Conservation (phyloP, 2,797 vertebrate genomes). For the Bradypodion pumilum region DNA sequence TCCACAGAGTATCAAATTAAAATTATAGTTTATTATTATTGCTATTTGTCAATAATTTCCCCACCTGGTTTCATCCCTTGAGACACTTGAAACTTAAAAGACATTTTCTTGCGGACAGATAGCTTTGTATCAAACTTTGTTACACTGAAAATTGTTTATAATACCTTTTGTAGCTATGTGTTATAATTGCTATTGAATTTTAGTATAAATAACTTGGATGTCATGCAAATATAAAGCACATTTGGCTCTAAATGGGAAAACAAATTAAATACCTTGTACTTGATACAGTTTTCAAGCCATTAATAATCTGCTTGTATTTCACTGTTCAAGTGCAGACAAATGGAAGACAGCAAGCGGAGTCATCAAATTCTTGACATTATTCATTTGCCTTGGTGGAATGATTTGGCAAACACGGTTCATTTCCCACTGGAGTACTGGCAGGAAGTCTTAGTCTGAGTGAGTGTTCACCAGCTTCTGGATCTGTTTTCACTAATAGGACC, state of each 20-base stretch:
- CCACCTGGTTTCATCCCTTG: not conserved
- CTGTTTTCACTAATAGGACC: not conserved
- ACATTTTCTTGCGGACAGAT: conserved; percentile 6
- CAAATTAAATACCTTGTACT: conserved; percentile 35
- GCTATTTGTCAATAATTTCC: conserved; percentile 12
- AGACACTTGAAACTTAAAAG: conserved; percentile 1
- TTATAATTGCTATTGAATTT: conserved; percentile 28
- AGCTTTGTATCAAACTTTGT: conserved; percentile 8
- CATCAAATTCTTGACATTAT: conserved; percentile 34
- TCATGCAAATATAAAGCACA: conserved; percentile 20
- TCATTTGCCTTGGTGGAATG: conserved; percentile 28
- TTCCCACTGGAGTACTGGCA: conserved; percentile 14
- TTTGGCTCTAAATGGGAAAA: conserved; percentile 32
- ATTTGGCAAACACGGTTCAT: conserved; percentile 24
- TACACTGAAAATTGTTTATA: not conserved
- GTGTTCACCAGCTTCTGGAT: conserved; percentile 1
- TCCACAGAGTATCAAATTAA: not conserved
- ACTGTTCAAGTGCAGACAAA: conserved; percentile 24
- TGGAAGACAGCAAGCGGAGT: conserved; percentile 26
- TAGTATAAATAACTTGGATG: conserved; percentile 26
- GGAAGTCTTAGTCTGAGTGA: conserved; percentile 5
- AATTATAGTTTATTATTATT: conserved; percentile 17
- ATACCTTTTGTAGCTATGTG: not conserved
- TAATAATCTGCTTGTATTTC: conserved; percentile 31
- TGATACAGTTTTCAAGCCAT: conserved; percentile 35